A percentile compares a stretch with the other conserved stretches of the same genome.
These are phyloP conservation scores for Graphium colonna DNA, from an alignment of 2,888 invertebrate species.

Conservation along the genomic window DNA sequence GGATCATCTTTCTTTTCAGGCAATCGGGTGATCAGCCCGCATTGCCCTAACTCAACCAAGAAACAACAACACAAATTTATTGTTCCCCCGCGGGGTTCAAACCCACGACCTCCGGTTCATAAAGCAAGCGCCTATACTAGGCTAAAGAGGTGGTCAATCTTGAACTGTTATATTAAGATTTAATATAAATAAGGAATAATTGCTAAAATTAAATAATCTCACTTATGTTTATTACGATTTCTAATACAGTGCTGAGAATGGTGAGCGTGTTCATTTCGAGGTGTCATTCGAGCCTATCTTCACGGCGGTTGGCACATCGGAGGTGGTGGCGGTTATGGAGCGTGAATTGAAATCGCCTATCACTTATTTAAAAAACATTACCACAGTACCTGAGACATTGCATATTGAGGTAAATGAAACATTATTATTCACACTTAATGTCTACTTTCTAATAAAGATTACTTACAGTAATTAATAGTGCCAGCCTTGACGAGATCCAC, in stretches of 20 bases:
- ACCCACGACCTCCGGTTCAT: no score
- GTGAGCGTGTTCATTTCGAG: conserved; percentile 91
- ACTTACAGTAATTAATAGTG: no score
- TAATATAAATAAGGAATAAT: not conserved
- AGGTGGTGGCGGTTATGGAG: conserved; percentile 83
- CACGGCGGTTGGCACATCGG: conserved; percentile 82
- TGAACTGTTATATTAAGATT: not conserved
- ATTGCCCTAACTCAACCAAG: no score
- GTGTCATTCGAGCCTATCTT: conserved; percentile 90
- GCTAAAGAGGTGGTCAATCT: no score
- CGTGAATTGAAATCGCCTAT: conserved; percentile 80
- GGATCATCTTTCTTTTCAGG: no score
- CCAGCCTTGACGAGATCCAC: no score
- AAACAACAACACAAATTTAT: no score
- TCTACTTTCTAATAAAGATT: no score
- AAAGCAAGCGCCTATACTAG: no score
- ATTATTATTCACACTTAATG: no score
- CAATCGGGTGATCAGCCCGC: no score
- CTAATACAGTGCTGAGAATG: conserved; percentile 64
- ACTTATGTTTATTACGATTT: not conserved
- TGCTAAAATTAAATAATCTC: not conserved
- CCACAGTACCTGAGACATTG: conserved; percentile 55
- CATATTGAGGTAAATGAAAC: conserved; percentile 56
- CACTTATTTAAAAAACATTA: conserved; percentile 53
- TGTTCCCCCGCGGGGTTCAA: no score